Evolutionary conservation across 1,140 invertebrate genomes (phyloP), one percentile per base, ranked within the genome.

Genomic region (Bombus pyrosoma): DNA sequence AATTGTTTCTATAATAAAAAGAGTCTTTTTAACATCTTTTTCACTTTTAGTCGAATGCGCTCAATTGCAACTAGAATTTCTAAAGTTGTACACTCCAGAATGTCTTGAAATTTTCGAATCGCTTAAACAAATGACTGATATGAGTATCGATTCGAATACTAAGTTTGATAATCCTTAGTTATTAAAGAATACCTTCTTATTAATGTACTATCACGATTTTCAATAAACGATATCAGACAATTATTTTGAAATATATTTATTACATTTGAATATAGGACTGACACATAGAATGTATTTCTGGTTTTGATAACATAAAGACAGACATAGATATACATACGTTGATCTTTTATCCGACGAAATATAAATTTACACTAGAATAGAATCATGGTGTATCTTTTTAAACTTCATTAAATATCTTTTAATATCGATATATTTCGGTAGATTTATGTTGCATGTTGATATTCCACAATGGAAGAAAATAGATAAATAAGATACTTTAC

Each of bases 201-300:
- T 4, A 25, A 73, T n/a, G 8, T 43, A n/a, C 18, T 1, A 37
- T 12, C 18, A 25, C 22, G 34, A 5, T 37, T 28, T 28, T 59
- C 18, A 18, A 34, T 43, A 76, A 69, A 53, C 10, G 32, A 69
- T 57, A 77, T 22, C 43, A 47, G 15, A 43, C 8, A 69, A 57
- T 89, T 88, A 91, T 90, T 81, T 89, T 90, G 85, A 88, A 90
- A 91, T 90, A 90, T 91, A 91, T 91, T 91, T 91, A 90, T 91
- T 90, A 91, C 57, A 86, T 83, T 85, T 41, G 90, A 86, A 84
- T 89, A 89, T 83, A 90, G 81, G 80, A 89, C 62, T 83, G 82
- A 85, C 84, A 89, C 88, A 88, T 85, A 87, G 76, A 91, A 75
- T 86, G 66, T 90, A 81, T 83, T 68, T 59, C 57, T 73, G 82